These are phyloP conservation scores for Suncus etruscus DNA, from an alignment of 2,113 vertebrate species.

Conservation along the genomic window DNA sequence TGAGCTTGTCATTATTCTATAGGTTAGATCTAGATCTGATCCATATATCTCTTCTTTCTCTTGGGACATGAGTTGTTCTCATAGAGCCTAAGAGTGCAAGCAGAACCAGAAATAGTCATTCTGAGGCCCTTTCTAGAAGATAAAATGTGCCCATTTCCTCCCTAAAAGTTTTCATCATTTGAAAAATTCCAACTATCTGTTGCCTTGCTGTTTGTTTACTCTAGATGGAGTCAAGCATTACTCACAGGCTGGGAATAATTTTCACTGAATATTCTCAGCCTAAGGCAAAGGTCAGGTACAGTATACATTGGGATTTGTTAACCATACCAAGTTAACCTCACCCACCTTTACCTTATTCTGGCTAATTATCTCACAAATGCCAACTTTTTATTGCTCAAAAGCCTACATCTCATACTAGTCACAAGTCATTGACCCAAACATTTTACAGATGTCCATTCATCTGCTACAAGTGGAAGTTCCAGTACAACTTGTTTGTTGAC, in stretches of 20 bases:
- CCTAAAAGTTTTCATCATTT: not conserved
- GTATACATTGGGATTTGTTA: not conserved
- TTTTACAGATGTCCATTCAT: not conserved
- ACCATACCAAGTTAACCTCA: not conserved
- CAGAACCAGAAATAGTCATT: constrained; percentile 31
- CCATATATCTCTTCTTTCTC: not conserved
- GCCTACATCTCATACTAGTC: not conserved
- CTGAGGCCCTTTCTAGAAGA: not conserved
- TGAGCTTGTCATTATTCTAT: not conserved
- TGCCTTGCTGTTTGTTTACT: not conserved
- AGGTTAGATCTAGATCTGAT: not conserved
- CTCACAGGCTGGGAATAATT: not conserved
- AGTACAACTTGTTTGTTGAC: not conserved
- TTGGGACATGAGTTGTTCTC: not conserved
- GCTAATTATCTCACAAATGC: not conserved
- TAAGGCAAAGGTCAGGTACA: not conserved
- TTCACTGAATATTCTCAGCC: not conserved
- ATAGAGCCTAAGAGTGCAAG: not conserved
- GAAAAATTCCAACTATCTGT: not conserved
- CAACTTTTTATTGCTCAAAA: not conserved
- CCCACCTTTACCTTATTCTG: not conserved
- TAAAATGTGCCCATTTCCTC: not conserved
- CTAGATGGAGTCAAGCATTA: not conserved
- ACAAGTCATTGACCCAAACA: not conserved
- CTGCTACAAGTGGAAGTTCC: not conserved